These are phyloP conservation scores for Sphaeramia orbicularis DNA, from an alignment of 2,797 vertebrate genomes.

Conservation along the genomic window DNA sequence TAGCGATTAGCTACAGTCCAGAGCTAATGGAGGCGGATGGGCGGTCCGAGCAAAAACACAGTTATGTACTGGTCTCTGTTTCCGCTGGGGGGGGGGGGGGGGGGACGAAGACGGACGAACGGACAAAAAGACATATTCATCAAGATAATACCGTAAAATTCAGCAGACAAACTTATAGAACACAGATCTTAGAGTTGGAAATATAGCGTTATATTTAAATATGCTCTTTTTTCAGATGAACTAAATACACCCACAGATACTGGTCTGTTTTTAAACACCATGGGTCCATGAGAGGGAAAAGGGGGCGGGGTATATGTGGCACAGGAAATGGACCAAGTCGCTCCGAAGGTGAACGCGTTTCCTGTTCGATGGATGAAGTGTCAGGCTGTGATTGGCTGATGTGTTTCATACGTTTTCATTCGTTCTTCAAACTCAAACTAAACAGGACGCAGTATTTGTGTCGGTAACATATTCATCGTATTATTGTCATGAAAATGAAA, in stretches of 20 bases:
- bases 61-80: constrained; percentile 87
- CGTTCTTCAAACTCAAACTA: neutral
- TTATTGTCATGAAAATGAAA: constrained; percentile 64
- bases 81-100: constrained; percentile 68
- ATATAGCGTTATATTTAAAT: constrained; percentile 85
- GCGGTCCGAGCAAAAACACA: constrained; percentile 85
- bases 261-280: constrained; percentile 74
- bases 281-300: constrained; percentile 71
- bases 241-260: constrained; percentile 83
- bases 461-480: constrained; percentile 50
- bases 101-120: constrained; percentile 76
- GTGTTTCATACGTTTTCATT: constrained; percentile 25
- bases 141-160: constrained; percentile 82
- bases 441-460: constrained; percentile 22
- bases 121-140: constrained; percentile 81
- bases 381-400: constrained; percentile 51
- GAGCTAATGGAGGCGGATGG: constrained; percentile 79
- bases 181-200: constrained; percentile 79
- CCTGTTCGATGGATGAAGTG: constrained; percentile 24
- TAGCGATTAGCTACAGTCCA: constrained; percentile 62
- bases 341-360: constrained; percentile 36
- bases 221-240: constrained; percentile 75
- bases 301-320: constrained; percentile 32
- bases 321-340: constrained; percentile 7
- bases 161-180: constrained; percentile 84